Evolutionary conservation across 2,113 vertebrate species (phyloP), one percentile per base, ranked within the genome.

Genomic region (Anoura caudifer): DNA sequence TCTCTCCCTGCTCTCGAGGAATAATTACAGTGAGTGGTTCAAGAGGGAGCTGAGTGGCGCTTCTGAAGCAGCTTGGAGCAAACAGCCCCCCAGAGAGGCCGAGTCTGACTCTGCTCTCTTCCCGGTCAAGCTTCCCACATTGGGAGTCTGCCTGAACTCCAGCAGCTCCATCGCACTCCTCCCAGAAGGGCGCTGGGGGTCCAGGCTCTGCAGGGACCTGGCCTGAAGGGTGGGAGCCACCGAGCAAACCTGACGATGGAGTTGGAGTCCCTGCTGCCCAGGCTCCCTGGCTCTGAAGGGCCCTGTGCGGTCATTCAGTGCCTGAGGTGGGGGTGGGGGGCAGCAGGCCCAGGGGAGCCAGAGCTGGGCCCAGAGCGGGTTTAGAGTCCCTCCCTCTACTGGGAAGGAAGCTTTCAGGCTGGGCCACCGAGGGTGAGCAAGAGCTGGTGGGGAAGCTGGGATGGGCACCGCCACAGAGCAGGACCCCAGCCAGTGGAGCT

Each of bases 11-110:
- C 85, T 95, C 95, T 95, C 41, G 3, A 72, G 96, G 95, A 94
- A 91, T 91, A 97, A 96, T 93, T 91, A 90, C 1, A 7, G 87
- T 95, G 93, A 96, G 89, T 91, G 88, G 95, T 47, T 96, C 89
- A 80, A 94, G 94, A 93, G 95, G 88, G 63, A 93, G 70, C 33
- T n/a, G 87, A 96, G 93, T 91, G 95, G 93, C 0, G 7, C 91
- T 91, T 79, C 86, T 91, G 73, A 87, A 83, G 63, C 41, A 26
- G 84, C 85, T 54, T 12, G 81, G 81, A 80, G 96, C 92, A 26
- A 85, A 95, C 22, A 56, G 87, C 36, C 26, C 85, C 80, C 75
- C 65, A 16, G 93, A 90, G 95, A 95, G 87, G 79, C 88, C 13
- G 2, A 15, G 69, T 17, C 59, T 9, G 69, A 85, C 33, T 65